Conservation (phyloP, 2,888 invertebrate genomes). For the Chrysotoxum bicinctum region DNA sequence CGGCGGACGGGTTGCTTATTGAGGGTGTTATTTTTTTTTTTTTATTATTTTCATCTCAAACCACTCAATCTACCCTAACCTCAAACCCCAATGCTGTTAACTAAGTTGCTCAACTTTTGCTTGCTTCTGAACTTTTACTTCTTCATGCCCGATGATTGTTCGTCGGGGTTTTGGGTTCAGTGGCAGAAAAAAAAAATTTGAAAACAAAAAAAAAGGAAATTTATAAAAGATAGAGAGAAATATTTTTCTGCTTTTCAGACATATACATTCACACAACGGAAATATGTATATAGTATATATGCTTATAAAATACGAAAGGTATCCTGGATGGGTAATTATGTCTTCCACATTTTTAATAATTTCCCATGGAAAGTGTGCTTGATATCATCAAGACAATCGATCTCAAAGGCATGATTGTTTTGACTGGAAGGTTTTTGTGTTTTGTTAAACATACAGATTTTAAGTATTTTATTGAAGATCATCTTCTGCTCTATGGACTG, state of each 20-base stretch:
- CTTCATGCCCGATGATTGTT: slow-evolving; percentile 73
- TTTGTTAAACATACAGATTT: too few species aligned
- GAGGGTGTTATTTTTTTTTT: slow-evolving; percentile 38
- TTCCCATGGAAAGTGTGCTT: slow-evolving; percentile 42
- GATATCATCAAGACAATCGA: neutral
- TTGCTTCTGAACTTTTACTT: slow-evolving; percentile 73
- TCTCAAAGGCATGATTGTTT: neutral
- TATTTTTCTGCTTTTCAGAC: slow-evolving; percentile 67
- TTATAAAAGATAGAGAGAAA: slow-evolving; percentile 71
- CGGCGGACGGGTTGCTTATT: slow-evolving; percentile 48
- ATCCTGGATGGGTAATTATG: slow-evolving; percentile 69
- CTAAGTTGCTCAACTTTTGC: slow-evolving; percentile 74
- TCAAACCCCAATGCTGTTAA: slow-evolving; percentile 68
- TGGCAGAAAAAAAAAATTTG: slow-evolving; percentile 57
- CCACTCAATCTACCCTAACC: slow-evolving; percentile 66
- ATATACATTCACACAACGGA: neutral
- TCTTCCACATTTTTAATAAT: slow-evolving; percentile 53
- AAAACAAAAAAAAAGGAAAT: slow-evolving; percentile 40
- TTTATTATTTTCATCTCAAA: slow-evolving; percentile 37
- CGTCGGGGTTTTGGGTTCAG: slow-evolving; percentile 73
- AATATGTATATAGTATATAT: neutral
- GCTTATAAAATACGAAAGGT: slow-evolving; percentile 48
- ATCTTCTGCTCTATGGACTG: too few species aligned
- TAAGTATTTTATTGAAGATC: too few species aligned
- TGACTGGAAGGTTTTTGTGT: too few species aligned